Percentiles rank a stretch among this genome's conserved stretches.
Evolutionary conservation across 2,113 vertebrate genomes (phyloP).

Genomic region (Pomatorhinus ruficollis): DNA sequence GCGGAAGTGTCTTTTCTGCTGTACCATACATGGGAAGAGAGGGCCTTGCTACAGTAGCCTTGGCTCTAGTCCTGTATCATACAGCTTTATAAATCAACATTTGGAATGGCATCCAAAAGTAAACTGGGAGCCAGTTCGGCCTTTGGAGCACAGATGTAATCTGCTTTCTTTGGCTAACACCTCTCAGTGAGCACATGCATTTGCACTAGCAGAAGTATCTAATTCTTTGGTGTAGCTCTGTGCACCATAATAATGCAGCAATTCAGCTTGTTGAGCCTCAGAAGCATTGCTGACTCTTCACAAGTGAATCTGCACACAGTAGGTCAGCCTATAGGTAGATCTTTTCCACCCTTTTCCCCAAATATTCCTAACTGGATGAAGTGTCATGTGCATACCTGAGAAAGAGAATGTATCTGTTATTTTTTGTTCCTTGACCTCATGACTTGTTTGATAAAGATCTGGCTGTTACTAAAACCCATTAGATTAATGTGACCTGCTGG

Average conservation of each 20-base stretch:
- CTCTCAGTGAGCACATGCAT: neutral
- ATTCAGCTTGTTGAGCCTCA: neutral
- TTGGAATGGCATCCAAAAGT: neutral
- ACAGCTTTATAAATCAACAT: conserved; percentile 1
- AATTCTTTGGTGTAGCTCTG: neutral
- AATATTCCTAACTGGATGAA: neutral
- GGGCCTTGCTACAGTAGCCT: neutral
- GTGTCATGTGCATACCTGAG: neutral
- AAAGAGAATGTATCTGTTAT: neutral
- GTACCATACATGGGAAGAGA: neutral
- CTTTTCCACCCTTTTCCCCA: neutral
- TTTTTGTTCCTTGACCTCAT: neutral
- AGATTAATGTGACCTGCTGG: neutral
- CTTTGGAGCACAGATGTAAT: conserved; percentile 45
- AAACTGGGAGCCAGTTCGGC: neutral
- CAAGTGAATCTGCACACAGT: neutral
- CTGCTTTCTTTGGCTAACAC: conserved; percentile 22
- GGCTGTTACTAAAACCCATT: neutral
- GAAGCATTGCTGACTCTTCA: neutral
- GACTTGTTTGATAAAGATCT: neutral
- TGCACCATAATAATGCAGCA: neutral
- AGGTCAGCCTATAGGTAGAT: neutral
- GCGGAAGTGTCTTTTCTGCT: neutral
- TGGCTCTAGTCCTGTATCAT: neutral
- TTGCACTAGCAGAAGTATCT: neutral